Base-by-base conservation (phyloP, 2,888 invertebrate species). In the Tribolium freemani region DNA sequence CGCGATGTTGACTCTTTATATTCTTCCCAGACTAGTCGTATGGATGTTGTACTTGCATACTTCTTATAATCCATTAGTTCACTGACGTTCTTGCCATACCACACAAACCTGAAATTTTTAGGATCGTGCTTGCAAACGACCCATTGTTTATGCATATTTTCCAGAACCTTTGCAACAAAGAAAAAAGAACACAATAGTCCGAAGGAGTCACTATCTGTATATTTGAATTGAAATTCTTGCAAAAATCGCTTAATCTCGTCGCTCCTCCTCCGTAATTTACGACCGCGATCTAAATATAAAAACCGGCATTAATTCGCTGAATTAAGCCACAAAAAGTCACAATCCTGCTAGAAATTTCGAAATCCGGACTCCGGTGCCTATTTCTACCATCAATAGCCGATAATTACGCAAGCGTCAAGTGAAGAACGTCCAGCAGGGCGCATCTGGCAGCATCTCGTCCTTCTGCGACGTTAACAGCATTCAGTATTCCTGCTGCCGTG, bases 401-500 rank as follows among this genome's bases (percentile, higher is more conserved):
- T 69, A 72, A 64, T 72, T 72, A 72, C 72, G 72, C 72, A 69
- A 69, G 72, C 72, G 72, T 72, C 69, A 48, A 31, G 53, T 71
- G 67, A 72, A 54, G 67, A 68, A 67, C 67, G 60, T 44, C 71
- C 68, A 72, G 72, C 78, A 75, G 75, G 75, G 78, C 78, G 78
- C 77, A 77, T 77, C 76, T 74, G 77, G 75, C 76, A 58, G 73
- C 70, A 72, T 69, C 71, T 74, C 57, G 71, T 74, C 72, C 74
- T 75, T 71, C 72, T 69, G 69, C 54, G 56, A 73, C 73, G 58
- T 61, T 61, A 71, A 71, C 75, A 72, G 72, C 75, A 72, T 75
- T 74, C 73, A 76, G 76, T 76, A 77, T 75, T 80, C 78, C 79
- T 77, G 79, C 74, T 63, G 77, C 74, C 71, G 72, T 73, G 74